Percentiles rank a stretch among this genome's conserved stretches.
Conservation (phyloP, 2,888 invertebrate species). For the Lobophora halterata region DNA sequence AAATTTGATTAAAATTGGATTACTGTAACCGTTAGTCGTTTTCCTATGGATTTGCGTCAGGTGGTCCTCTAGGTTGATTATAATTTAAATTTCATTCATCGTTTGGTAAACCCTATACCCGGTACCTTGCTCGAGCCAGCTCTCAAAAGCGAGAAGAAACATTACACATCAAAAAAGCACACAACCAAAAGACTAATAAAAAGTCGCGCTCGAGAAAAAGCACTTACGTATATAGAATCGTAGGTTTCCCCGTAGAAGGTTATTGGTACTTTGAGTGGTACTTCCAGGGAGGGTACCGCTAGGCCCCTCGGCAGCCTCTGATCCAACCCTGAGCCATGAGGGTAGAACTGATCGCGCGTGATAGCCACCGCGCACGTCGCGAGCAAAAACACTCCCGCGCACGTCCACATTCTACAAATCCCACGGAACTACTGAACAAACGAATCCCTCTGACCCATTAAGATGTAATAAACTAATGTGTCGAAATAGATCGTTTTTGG, state of each 20-base stretch:
- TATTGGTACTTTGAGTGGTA: conserved; percentile 85
- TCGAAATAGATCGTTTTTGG: conserved; percentile 12
- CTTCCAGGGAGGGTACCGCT: conserved; percentile 84
- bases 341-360: conserved; percentile 81
- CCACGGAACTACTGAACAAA: conserved; percentile 44
- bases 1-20: no score
- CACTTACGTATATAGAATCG: conserved; percentile 91
- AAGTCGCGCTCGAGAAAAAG: no score
- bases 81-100: no score
- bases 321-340: conserved; percentile 80
- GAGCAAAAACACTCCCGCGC: conserved; percentile 54
- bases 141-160: no score
- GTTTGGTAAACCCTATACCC: no score
- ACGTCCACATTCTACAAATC: conserved; percentile 66
- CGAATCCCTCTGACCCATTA: conserved; percentile 18
- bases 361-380: conserved; percentile 61
- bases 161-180: no score
- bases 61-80: no score
- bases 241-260: conserved; percentile 89
- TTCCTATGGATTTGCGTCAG: no score
- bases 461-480: conserved; percentile 20
- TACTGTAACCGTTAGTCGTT: no score
- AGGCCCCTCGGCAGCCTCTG: conserved; percentile 75
- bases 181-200: no score
- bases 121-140: no score